These are phyloP conservation scores for Eupsittula cactorum DNA, from an alignment of 2,113 vertebrate species.

Conservation along the genomic window DNA sequence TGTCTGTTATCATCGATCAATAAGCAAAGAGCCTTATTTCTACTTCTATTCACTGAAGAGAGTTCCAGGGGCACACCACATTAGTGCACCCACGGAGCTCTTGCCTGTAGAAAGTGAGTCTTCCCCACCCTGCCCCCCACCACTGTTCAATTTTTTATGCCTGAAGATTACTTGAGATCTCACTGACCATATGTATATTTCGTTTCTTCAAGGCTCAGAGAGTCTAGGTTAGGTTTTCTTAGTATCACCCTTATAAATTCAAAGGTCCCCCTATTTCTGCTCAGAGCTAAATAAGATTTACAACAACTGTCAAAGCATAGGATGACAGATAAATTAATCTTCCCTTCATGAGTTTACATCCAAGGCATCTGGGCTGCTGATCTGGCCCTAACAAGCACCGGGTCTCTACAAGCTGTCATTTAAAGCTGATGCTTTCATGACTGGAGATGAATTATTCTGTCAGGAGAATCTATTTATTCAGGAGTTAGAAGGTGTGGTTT, in stretches of 20 bases:
- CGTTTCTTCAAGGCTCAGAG: constrained; percentile 63
- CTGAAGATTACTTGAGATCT: constrained; percentile 30
- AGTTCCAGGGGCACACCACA: neutral
- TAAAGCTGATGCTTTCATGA: constrained; percentile 88
- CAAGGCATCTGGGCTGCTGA: constrained; percentile 85
- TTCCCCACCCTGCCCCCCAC: too few species aligned
- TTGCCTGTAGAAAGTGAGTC: neutral
- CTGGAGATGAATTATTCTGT: constrained; percentile 89
- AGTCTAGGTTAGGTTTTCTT: constrained; percentile 73
- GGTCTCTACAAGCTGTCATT: constrained; percentile 87
- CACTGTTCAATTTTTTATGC: neutral
- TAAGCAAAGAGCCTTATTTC: constrained; percentile 67
- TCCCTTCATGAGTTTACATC: constrained; percentile 88
- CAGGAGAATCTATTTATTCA: constrained; percentile 90
- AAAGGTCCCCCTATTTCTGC: constrained; percentile 71
- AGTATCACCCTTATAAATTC: constrained; percentile 70
- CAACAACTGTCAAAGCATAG: constrained; percentile 86
- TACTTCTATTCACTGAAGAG: constrained; percentile 31
- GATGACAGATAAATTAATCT: constrained; percentile 91
- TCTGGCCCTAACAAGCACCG: constrained; percentile 87
- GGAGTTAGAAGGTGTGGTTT: constrained; percentile 84
- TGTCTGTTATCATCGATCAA: constrained; percentile 75
- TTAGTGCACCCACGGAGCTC: neutral
- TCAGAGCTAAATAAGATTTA: constrained; percentile 89
- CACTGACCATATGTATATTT: constrained; percentile 66